Percentiles rank a stretch among this genome's conserved stretches.
Conservation (phyloP, 1,140 invertebrate species). For the Lepidurus apus region DNA sequence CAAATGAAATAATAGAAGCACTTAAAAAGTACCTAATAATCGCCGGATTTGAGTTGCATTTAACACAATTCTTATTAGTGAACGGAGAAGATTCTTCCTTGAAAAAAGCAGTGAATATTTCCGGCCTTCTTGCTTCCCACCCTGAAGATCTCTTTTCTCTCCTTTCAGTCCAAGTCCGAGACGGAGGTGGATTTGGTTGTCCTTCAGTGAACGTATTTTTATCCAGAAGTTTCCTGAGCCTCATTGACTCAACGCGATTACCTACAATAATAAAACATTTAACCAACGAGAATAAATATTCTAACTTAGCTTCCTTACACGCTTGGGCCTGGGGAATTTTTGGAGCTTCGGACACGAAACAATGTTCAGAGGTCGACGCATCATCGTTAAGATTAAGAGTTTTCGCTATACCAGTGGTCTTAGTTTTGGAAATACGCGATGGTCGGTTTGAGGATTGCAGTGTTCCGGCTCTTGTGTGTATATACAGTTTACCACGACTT, state of each 20-base stretch:
- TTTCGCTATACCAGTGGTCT: no score
- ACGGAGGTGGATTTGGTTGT: neutral
- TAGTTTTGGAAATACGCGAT: no score
- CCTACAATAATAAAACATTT: no score
- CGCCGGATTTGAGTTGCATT: neutral
- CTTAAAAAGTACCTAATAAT: neutral
- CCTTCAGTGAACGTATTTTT: neutral
- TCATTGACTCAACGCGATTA: neutral
- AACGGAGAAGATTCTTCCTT: neutral
- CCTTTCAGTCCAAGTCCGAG: neutral
- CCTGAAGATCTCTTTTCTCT: neutral
- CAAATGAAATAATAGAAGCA: neutral
- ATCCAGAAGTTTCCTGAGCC: neutral
- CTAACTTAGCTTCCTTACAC: neutral
- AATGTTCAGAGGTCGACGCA: neutral
- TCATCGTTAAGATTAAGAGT: neutral
- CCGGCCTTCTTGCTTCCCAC: conserved; percentile 2
- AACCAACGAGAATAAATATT: neutral
- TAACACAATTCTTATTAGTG: neutral
- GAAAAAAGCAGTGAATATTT: neutral
- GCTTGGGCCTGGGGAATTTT: neutral
- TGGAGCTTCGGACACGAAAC: neutral
- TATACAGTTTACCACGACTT: no score
- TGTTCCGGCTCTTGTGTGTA: no score
- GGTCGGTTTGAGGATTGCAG: no score